phyloP scores from a whole-genome alignment of 2,113 vertebrate genomes.

The Leptobrachium ailaonicum region DNA sequence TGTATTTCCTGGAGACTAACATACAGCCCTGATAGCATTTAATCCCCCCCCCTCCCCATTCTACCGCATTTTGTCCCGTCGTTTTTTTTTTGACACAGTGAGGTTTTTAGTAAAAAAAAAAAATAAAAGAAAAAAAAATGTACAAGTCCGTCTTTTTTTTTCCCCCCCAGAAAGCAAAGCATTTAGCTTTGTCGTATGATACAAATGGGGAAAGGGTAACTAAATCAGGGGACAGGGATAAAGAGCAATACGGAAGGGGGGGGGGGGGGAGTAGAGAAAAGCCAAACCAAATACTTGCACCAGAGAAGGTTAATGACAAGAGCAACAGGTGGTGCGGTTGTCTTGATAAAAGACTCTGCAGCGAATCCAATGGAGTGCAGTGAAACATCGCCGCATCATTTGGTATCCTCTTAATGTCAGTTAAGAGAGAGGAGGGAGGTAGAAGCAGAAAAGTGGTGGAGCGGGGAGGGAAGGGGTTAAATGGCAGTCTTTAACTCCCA shows the following conservation, averaged over 20 bases:
- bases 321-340: neutral
- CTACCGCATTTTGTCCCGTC: neutral
- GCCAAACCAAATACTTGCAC: neutral
- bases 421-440: conserved; percentile 17
- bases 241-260: neutral
- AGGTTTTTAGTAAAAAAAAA: neutral
- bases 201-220: neutral
- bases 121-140: conserved; percentile 17
- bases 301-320: neutral
- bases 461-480: neutral
- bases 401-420: conserved; percentile 43
- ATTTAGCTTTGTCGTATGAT: conserved; percentile 13
- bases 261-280: neutral
- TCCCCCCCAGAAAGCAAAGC: conserved; percentile 26
- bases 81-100: conserved; percentile 13
- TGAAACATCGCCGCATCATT: conserved; percentile 24
- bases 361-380: neutral
- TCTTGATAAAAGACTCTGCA: neutral
- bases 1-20: neutral
- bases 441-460: neutral
- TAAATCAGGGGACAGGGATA: neutral
- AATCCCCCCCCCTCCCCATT: neutral
- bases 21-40: neutral
- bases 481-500: conserved; percentile 56
- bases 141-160: conserved; percentile 37